Conservation (phyloP, 2,888 invertebrate species). For the Tenthredo distinguenda region DNA sequence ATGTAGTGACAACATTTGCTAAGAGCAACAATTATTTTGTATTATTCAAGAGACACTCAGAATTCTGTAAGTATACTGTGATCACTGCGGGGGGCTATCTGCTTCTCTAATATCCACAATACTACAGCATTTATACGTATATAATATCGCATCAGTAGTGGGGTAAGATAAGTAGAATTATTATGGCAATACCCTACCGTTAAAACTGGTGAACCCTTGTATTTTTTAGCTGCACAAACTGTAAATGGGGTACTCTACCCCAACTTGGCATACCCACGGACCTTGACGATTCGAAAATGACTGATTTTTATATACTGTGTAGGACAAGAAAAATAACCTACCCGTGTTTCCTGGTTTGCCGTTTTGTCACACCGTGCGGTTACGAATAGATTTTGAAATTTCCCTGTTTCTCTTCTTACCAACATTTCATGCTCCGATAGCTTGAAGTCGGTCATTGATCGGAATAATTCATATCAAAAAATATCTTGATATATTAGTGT, state of each 20-base stretch:
- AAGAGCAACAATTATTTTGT: slow-evolving; percentile 65
- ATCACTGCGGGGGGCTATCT: slow-evolving; percentile 6
- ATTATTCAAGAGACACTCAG: slow-evolving; percentile 63
- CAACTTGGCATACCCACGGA: no score
- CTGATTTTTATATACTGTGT: no score
- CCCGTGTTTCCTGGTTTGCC: no score
- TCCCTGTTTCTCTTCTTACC: no score
- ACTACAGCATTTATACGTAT: neutral
- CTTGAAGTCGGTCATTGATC: no score
- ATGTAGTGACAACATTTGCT: slow-evolving; percentile 61
- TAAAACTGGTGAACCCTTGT: neutral
- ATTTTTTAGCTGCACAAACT: neutral
- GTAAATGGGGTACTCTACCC: neutral
- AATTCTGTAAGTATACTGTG: slow-evolving; percentile 48
- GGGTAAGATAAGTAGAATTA: neutral
- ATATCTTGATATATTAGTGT: no score
- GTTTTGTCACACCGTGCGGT: no score
- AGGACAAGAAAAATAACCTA: no score
- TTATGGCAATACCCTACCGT: neutral
- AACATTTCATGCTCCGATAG: no score
- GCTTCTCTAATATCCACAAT: neutral
- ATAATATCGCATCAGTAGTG: neutral
- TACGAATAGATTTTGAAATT: no score
- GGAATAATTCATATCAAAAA: no score
- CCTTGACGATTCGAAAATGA: no score